These are phyloP conservation scores for Plagodis pulveraria DNA, from an alignment of 2,888 invertebrate genomes.

Conservation along the genomic window DNA sequence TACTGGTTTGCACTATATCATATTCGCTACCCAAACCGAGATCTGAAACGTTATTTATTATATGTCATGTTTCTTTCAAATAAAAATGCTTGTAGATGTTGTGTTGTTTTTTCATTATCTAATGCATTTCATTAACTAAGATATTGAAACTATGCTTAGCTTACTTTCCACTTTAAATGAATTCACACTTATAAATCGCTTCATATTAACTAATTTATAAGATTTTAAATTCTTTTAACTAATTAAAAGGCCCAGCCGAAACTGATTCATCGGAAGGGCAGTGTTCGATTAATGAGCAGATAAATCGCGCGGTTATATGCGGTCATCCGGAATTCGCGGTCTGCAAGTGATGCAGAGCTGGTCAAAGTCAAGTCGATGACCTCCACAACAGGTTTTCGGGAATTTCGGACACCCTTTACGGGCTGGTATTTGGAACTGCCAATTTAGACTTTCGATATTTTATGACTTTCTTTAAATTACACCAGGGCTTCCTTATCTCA, in stretches of 20 bases:
- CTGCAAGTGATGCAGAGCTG: conserved; percentile 68
- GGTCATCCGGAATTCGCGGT: conserved; percentile 52
- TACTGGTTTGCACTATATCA: too few species aligned
- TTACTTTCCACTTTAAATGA: too few species aligned
- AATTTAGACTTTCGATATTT: conserved; percentile 32
- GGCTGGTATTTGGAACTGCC: conserved; percentile 39
- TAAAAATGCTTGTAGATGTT: too few species aligned
- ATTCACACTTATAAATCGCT: too few species aligned
- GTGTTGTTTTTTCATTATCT: too few species aligned
- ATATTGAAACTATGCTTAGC: too few species aligned
- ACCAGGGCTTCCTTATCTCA: conserved; percentile 9
- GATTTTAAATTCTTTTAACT: conserved; percentile 31
- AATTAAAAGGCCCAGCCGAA: conserved; percentile 50
- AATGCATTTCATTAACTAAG: too few species aligned
- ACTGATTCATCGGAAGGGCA: conserved; percentile 44
- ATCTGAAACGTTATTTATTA: too few species aligned
- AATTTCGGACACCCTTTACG: conserved; percentile 52
- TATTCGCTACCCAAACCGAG: too few species aligned
- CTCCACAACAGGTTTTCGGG: conserved; percentile 59
- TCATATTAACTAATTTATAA: too few species aligned
- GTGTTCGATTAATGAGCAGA: conserved; percentile 57
- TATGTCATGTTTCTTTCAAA: too few species aligned
- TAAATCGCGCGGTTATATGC: conserved; percentile 56
- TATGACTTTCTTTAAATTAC: conserved; percentile 38
- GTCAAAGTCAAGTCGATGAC: conserved; percentile 70